Evolutionary conservation across 2,888 invertebrate genomes (phyloP), one percentile per base, ranked within the genome.

Genomic region (Timandra comae): DNA sequence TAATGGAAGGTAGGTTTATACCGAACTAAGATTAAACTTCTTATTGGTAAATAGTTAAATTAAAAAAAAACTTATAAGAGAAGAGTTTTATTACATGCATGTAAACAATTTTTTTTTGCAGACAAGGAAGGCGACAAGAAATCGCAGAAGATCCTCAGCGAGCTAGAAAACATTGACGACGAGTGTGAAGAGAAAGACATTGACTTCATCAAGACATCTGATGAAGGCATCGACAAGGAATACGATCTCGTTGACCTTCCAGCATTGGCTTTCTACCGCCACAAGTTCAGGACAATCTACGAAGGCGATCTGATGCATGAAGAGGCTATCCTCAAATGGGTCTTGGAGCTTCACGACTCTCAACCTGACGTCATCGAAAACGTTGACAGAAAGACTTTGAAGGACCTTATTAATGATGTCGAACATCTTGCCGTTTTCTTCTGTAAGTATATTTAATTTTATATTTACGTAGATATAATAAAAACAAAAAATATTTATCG

Each of bases 391-490:
- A 95, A 95, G 76, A 96, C 96, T 12, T 85, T 97, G 40, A 94
- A 96, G 76, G 93, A 94, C 58, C 87, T 97, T 12, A 94, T 97
- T 53, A 91, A 93, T 64, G 95, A 96, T 56, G 94, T 96, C 12
- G 96, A 96, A 67, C 95, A 95, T 77, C 88, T 97, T 40, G 96
- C 96, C 33, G 96, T 97, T 41, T 94, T 94, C 75, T 97, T 97
- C 86, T 96, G 94, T 94, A 86, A 90, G 92, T 86, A 28, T 37
- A 3, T 11, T 24, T 4, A 24, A 24, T n/a, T n/a, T n/a, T n/a
- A n/a, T n/a, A n/a, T n/a, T n/a, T n/a, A n/a, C n/a, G n/a, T n/a
- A n/a, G n/a, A n/a, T n/a, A n/a, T n/a, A n/a, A n/a, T n/a, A n/a
- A n/a, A n/a, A n/a, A n/a, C n/a, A n/a, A n/a, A n/a, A n/a, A n/a